Evolutionary conservation across 2,888 invertebrate genomes (phyloP).

Genomic region (Chaetogeoica ovagalla): DNA sequence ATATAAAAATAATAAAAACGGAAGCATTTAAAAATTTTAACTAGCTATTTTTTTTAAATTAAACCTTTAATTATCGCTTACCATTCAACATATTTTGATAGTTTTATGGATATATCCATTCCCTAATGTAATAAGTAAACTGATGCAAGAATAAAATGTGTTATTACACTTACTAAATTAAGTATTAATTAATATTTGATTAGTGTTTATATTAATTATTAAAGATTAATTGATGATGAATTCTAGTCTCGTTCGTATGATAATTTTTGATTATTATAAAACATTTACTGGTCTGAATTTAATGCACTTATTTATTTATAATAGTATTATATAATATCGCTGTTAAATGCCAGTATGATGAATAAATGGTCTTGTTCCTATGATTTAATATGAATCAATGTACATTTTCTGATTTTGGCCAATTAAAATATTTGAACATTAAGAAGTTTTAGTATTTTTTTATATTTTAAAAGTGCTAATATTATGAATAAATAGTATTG

Average conservation of each 20-base stretch:
- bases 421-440: background rate
- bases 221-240: slow-evolving; percentile 47
- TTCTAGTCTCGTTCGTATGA: slow-evolving; percentile 51
- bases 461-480: background rate
- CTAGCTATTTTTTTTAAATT: no score
- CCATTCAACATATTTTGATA: no score
- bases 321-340: background rate
- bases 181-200: background rate
- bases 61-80: no score
- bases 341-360: slow-evolving; percentile 24
- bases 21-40: no score
- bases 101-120: no score
- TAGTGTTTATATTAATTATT: background rate
- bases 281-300: slow-evolving; percentile 10
- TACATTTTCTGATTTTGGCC: slow-evolving; percentile 22
- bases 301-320: background rate
- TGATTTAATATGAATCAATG: slow-evolving; percentile 38
- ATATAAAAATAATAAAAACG: background rate
- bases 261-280: slow-evolving; percentile 34
- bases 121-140: no score
- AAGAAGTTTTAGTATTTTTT: background rate
- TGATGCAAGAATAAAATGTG: background rate
- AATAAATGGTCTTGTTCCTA: slow-evolving; percentile 50
- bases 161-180: background rate
- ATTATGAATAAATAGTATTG: slow-evolving; percentile 39